Conservation (phyloP, 2,113 vertebrate genomes). For the Microtus montanus region DNA sequence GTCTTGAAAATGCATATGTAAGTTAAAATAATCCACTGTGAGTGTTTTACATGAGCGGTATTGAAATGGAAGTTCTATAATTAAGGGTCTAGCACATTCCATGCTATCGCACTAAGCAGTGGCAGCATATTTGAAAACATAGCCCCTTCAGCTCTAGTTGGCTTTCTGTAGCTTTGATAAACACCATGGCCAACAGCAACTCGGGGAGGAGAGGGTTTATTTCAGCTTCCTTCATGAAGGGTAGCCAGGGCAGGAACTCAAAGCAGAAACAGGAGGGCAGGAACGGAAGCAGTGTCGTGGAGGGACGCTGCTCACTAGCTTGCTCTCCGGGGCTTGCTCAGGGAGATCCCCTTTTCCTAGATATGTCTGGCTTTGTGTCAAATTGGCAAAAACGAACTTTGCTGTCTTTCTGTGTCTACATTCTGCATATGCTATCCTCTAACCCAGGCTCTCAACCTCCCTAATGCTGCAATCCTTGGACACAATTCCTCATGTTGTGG, state of each 20-base stretch:
- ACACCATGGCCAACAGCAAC: not conserved
- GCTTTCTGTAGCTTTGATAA: not conserved
- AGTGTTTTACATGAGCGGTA: not conserved
- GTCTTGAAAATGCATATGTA: not conserved
- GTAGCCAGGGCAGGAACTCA: not conserved
- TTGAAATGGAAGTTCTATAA: not conserved
- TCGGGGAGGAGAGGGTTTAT: not conserved
- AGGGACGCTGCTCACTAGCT: not conserved
- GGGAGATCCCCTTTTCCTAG: not conserved
- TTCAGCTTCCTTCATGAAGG: not conserved
- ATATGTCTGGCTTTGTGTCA: not conserved
- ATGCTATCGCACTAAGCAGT: not conserved
- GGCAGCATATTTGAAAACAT: not conserved
- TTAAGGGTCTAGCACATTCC: not conserved
- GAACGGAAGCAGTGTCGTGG: not conserved
- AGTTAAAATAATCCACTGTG: not conserved
- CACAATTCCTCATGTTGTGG: not conserved
- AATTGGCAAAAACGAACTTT: not conserved
- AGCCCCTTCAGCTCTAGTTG: not conserved
- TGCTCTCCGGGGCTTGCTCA: not conserved
- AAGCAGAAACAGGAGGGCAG: not conserved
- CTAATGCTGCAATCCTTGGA: not conserved
- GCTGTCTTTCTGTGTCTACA: not conserved
- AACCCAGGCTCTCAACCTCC: not conserved
- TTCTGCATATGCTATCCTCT: not conserved